phyloP scores from a whole-genome alignment of 2,888 invertebrate genomes.

The Chalcis sispes region DNA sequence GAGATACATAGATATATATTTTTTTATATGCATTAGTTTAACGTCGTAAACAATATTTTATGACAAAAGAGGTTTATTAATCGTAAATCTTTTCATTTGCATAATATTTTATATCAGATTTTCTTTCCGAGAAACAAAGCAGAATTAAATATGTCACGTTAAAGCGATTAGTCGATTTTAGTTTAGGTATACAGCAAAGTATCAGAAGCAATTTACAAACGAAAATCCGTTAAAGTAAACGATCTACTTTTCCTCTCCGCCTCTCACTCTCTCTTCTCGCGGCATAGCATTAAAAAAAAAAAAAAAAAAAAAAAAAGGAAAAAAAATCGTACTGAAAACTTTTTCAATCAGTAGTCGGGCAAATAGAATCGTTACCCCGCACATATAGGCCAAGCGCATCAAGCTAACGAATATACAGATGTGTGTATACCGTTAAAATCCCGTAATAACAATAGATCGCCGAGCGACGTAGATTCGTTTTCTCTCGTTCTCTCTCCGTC shows the following conservation, averaged over 20 bases:
- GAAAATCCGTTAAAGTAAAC: constrained; percentile 18
- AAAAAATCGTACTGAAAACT: constrained; percentile 15
- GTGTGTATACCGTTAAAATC: constrained; percentile 16
- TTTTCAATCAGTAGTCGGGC: constrained; percentile 31
- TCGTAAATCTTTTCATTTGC: too few relatives aligned
- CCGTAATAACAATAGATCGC: constrained; percentile 37
- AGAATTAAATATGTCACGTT: not conserved
- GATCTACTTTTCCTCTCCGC: not conserved
- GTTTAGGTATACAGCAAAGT: not conserved
- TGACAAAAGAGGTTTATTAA: too few relatives aligned
- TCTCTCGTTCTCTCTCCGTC: not conserved
- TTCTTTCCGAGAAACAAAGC: too few relatives aligned
- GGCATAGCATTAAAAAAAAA: not conserved
- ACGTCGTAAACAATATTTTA: too few relatives aligned
- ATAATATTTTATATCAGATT: too few relatives aligned
- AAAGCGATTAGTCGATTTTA: constrained; percentile 29
- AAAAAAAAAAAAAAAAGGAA: too few relatives aligned
- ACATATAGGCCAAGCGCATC: not conserved
- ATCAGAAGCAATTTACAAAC: constrained; percentile 7
- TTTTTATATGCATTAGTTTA: too few relatives aligned
- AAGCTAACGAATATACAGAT: constrained; percentile 2
- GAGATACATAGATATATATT: too few relatives aligned
- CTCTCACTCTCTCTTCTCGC: not conserved
- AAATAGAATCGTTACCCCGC: constrained; percentile 15
- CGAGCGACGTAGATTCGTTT: not conserved